Conservation (phyloP, 1,140 invertebrate species). For the Penaeus japonicus region DNA sequence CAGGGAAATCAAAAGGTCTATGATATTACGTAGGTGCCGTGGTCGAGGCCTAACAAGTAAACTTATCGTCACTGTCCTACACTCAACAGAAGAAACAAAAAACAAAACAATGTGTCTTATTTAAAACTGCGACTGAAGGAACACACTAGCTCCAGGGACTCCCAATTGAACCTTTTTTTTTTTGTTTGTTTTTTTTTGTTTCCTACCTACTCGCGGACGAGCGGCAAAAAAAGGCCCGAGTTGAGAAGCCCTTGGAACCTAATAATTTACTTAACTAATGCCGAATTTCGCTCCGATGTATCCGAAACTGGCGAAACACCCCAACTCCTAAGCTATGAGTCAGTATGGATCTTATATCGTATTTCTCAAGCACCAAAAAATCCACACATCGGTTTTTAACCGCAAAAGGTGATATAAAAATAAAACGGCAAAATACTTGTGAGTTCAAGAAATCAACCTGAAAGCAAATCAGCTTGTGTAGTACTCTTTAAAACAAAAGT, state of each 20-base stretch:
- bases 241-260: background rate
- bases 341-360: slow-evolving; percentile 43
- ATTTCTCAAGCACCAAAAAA: slow-evolving; percentile 54
- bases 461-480: slow-evolving; percentile 33
- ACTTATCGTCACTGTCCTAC: slow-evolving; percentile 20
- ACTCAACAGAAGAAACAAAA: slow-evolving; percentile 31
- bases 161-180: no score
- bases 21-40: background rate
- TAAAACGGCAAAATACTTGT: slow-evolving; percentile 26
- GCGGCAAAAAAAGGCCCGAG: slow-evolving; percentile 21
- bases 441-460: slow-evolving; percentile 9
- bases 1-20: slow-evolving; percentile 21
- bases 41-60: slow-evolving; percentile 44
- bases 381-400: slow-evolving; percentile 50
- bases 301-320: slow-evolving; percentile 46
- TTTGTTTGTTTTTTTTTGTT: no score
- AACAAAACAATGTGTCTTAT: slow-evolving; percentile 24
- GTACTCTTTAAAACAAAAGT: background rate
- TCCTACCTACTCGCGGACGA: no score
- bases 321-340: slow-evolving; percentile 34
- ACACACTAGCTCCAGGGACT: no score
- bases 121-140: background rate
- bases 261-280: background rate
- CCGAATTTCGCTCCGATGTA: slow-evolving; percentile 18
- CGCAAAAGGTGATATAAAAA: slow-evolving; percentile 40